A percentile compares a stretch with the other conserved stretches of the same genome.
Evolutionary conservation across 2,888 invertebrate species (phyloP).

Genomic region (Branchellion lobata): DNA sequence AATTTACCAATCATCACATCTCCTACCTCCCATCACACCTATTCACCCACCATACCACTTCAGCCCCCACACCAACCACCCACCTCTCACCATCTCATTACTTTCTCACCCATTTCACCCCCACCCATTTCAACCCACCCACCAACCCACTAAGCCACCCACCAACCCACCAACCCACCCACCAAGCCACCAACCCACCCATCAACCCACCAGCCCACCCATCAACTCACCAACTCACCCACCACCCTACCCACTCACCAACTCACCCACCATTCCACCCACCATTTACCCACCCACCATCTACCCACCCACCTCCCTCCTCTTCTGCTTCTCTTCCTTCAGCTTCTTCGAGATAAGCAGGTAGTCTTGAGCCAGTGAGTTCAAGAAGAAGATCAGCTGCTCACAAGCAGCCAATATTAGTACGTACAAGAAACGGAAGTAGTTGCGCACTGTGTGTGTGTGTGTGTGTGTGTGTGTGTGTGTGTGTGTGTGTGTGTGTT

Average conservation of each 20-base stretch:
- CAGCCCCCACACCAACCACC: too few relatives aligned
- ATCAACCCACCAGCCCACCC: background rate
- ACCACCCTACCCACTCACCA: background rate
- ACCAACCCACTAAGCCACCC: background rate
- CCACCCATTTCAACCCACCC: background rate
- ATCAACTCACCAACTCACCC: background rate
- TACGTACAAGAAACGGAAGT: conserved; percentile 68
- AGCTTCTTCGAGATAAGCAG: conserved; percentile 87
- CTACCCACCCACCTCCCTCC: conserved; percentile 52
- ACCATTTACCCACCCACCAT: background rate
- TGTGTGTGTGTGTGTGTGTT: too few relatives aligned
- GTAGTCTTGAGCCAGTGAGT: conserved; percentile 87
- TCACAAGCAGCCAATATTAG: conserved; percentile 78
- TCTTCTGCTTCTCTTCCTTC: conserved; percentile 75
- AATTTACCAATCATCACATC: too few relatives aligned
- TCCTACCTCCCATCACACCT: too few relatives aligned
- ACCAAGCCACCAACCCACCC: background rate
- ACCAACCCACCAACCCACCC: background rate
- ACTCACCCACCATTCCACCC: background rate
- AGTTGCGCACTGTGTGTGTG: conserved; percentile 45
- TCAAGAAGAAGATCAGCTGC: conserved; percentile 78
- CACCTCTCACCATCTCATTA: too few relatives aligned
- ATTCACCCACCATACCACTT: too few relatives aligned
- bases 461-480: too few relatives aligned
- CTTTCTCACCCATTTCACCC: too few relatives aligned